Base-by-base conservation (phyloP, 2,888 invertebrate species). In the Alcis repandata region DNA sequence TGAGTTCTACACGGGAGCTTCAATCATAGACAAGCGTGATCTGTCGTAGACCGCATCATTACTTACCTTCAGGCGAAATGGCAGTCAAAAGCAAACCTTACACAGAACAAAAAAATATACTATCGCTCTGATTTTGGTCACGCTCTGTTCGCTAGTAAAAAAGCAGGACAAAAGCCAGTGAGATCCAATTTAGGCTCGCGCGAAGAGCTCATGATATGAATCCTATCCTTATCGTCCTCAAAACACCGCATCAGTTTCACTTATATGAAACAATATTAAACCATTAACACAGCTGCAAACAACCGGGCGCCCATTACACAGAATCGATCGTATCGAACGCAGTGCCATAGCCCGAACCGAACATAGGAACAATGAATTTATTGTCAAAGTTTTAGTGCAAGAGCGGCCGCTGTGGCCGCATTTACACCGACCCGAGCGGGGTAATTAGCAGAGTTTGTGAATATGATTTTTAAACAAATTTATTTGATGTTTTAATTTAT, bases 331-430 rank as follows among this genome's bases (percentile, higher is more conserved):
- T 60, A 68, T 67, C 56, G 58, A 45, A 49, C 46, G 66, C 67
- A 69, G 65, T 71, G 69, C 65, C 63, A 66, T 77, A 62, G 70
- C 48, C 51, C 59, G 49, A 56, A 38, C 73, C 70, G 74, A 71
- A 69, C 70, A 71, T 76, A 60, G 74, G 73, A 77, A 79, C 79
- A 79, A 79, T 79, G 77, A 82, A 84, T 85, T 84, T 85, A 86
- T 83, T 77, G 80, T 63, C 68, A 57, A 80, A 84, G 80, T 84
- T 84, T 79, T 70, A 78, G 76, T 78, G 71, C 78, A 77, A 68
- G 75, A 72, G 53, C 68, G 71, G 71, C 62, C 53, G 60, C 58
- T 27, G 43, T 13, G 57, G 58, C 57, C 63, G 62, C 75, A 70
- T 67, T 80, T 67, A 76, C 75, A 78, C 70, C 67, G 70, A 49